Evolutionary conservation across 2,113 vertebrate species (phyloP), one percentile per base, ranked within the genome.

Genomic region (Martes martes): DNA sequence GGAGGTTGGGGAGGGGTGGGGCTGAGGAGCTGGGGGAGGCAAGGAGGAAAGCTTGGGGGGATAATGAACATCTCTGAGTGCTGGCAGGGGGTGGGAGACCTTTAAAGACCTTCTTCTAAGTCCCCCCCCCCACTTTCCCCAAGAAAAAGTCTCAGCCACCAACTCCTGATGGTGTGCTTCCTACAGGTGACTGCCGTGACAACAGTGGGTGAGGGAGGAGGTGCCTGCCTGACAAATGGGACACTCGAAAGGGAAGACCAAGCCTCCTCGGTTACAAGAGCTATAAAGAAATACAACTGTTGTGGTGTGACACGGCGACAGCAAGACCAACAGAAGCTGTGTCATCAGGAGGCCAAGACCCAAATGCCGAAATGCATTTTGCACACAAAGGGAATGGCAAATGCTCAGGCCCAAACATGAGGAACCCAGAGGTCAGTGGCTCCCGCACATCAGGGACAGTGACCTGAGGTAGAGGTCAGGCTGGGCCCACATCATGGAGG

Each of bases 121-220:
- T n/a, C 1, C 21, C 4, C 9, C 21, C 26, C 26, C 2, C 52
- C 1, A 2, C 47, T 23, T 3, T 14, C 39, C 31, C 73, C 39
- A 33, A 81, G 24, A 47, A 65, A 65, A 39, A 61, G 45, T n/a
- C 39, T 42, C 57, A 24, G 21, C 52, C 81, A 23, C 26, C 33
- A 33, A 0, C 15, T 21, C 11, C 2, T 13, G 50, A 33, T 2
- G 0, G 36, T 2, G 9, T 7, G 6, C 59, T 59, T 80, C 23
- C 33, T 0, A 4, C 0, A 0, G 21, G 55, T 52, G 10, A 6
- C 15, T 24, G 23, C 18, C 33, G 45, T 1, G 2, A 24, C 14
- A 31, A 42, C n/a, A 79, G 0, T 0, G 26, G 36, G 50, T 6
- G 39, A 84, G 28, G 47, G 33, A 8, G 26, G 39, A 63, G 63